These are phyloP conservation scores for Otis tarda DNA, from an alignment of 2,113 vertebrate genomes.

Conservation along the genomic window DNA sequence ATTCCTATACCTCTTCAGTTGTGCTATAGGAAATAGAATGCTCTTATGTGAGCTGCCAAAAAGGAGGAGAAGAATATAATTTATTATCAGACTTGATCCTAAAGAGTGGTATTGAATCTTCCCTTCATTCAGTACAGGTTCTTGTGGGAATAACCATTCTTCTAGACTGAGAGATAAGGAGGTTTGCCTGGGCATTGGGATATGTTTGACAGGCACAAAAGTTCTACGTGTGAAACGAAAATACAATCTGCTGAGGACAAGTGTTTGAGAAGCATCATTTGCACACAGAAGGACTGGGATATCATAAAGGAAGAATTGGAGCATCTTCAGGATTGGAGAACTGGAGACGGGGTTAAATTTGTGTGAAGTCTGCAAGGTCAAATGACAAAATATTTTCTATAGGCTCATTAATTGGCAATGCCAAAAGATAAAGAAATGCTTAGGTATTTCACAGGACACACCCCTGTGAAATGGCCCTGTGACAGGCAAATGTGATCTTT, in stretches of 20 bases:
- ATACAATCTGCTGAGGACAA: not conserved
- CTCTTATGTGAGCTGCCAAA: not conserved
- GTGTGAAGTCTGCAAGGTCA: not conserved
- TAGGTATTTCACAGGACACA: not conserved
- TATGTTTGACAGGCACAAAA: not conserved
- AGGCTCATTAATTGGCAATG: not conserved
- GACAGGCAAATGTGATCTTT: not conserved
- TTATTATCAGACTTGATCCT: not conserved
- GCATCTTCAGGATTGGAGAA: not conserved
- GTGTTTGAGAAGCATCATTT: not conserved
- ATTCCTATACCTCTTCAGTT: not conserved
- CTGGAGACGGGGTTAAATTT: not conserved
- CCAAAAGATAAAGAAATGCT: not conserved
- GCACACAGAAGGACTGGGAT: not conserved
- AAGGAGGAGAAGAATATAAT: not conserved
- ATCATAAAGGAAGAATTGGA: not conserved
- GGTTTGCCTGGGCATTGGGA: not conserved
- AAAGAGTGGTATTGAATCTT: not conserved
- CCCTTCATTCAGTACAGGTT: not conserved
- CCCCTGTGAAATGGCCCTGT: not conserved
- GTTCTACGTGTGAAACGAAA: not conserved
- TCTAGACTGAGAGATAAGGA: not conserved
- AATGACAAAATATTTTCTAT: not conserved
- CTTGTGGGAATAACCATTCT: not conserved
- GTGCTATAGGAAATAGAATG: not conserved